These are phyloP conservation scores for Crocodylus rhombifer DNA, from an alignment of 2,797 vertebrate species.

Conservation along the genomic window DNA sequence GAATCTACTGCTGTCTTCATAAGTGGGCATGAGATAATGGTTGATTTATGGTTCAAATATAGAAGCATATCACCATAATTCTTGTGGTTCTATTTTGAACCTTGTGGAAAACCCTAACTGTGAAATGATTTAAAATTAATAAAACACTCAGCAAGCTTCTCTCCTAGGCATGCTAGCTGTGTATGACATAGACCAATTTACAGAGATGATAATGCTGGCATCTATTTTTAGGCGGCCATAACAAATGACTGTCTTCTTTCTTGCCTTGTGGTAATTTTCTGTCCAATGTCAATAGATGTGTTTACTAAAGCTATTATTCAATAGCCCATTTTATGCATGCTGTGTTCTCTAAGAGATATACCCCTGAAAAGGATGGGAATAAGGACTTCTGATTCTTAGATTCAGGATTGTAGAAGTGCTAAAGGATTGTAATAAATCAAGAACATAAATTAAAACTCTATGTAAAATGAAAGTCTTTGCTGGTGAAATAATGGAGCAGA, in stretches of 20 bases:
- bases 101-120: background rate
- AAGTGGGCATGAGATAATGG: background rate
- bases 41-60: background rate
- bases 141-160: background rate
- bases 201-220: background rate
- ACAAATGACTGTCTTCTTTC: background rate
- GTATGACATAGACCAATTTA: background rate
- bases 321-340: background rate
- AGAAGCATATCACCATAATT: background rate
- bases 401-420: background rate
- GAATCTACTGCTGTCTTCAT: background rate
- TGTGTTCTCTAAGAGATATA: background rate
- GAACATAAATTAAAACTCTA: background rate
- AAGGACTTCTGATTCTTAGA: background rate
- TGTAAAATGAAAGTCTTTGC: background rate
- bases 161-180: background rate
- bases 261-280: background rate
- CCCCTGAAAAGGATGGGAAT: background rate
- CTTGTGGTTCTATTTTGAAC: background rate
- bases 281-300: background rate
- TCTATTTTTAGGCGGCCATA: background rate
- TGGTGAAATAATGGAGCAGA: background rate
- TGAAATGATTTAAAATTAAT: background rate
- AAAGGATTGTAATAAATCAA: background rate
- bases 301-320: background rate